These are phyloP conservation scores for Phalera bucephala DNA, from an alignment of 2,888 invertebrate species.

Conservation along the genomic window DNA sequence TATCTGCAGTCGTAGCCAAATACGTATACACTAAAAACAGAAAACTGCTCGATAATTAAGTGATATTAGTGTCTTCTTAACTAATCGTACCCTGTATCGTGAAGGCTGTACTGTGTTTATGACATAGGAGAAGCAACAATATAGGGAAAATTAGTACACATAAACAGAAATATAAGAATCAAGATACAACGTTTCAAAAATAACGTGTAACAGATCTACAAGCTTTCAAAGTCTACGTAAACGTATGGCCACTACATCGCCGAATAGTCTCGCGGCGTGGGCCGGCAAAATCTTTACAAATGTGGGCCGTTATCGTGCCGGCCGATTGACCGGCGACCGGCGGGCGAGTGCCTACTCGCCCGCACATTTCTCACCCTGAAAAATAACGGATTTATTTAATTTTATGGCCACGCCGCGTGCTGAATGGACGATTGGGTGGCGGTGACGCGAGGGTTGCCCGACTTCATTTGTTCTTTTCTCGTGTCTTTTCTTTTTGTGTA, in stretches of 20 bases:
- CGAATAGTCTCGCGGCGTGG: slow-evolving; percentile 61
- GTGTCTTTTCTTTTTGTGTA: slow-evolving; percentile 30
- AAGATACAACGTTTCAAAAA: no score
- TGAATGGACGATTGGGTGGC: slow-evolving; percentile 75
- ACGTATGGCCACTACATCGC: slow-evolving; percentile 65
- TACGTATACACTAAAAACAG: no score
- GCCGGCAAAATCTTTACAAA: slow-evolving; percentile 80
- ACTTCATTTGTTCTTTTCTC: slow-evolving; percentile 40
- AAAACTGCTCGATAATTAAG: no score
- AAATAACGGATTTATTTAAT: slow-evolving; percentile 83
- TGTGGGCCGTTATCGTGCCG: slow-evolving; percentile 76
- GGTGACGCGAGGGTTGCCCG: slow-evolving; percentile 35
- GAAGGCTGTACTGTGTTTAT: no score
- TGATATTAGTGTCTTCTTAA: no score
- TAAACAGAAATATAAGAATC: no score
- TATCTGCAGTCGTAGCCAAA: no score
- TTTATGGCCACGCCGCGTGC: slow-evolving; percentile 79
- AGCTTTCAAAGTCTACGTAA: slow-evolving; percentile 39
- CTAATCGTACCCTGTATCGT: no score
- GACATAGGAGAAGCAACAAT: no score
- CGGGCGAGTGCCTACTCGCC: slow-evolving; percentile 38
- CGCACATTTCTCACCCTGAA: slow-evolving; percentile 77
- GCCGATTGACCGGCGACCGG: slow-evolving; percentile 78
- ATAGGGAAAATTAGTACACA: no score
- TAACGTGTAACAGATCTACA: no score